Evolutionary conservation across 1,140 invertebrate species (phyloP).

Genomic region (Lordiphosa collinella): DNA sequence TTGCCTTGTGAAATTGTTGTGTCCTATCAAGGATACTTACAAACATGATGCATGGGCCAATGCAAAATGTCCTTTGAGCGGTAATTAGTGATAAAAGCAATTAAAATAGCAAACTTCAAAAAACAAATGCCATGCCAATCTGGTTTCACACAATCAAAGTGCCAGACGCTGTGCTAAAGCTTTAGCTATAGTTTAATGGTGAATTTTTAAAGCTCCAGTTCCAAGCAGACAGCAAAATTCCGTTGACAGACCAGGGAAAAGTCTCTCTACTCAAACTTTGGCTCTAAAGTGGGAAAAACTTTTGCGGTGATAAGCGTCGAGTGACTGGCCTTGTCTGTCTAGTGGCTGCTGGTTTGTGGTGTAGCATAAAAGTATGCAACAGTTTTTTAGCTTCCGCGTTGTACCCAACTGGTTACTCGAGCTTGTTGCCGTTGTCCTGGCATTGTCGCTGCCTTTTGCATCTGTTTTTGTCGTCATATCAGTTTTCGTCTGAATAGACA

Average conservation of each 20-base stretch:
- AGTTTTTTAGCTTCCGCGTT: constrained; percentile 55
- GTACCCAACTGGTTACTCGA: constrained; percentile 59
- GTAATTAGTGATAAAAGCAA: constrained; percentile 48
- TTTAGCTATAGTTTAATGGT: constrained; percentile 23
- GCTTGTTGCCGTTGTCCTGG: constrained; percentile 19
- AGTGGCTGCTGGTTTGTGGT: constrained; percentile 25
- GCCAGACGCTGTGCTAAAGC: background rate
- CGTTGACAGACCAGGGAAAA: constrained; percentile 53
- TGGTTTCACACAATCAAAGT: background rate
- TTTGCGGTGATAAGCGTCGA: constrained; percentile 68
- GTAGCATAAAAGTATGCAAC: constrained; percentile 56
- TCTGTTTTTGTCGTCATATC: constrained; percentile 61
- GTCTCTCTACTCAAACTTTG: constrained; percentile 22
- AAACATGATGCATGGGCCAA: background rate
- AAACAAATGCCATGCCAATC: constrained; percentile 9
- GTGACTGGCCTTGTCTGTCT: constrained; percentile 5
- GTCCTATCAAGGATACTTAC: background rate
- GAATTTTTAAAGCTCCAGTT: constrained; percentile 34
- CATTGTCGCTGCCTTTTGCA: constrained; percentile 21
- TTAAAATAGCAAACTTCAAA: constrained; percentile 21
- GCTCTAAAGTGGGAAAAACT: constrained; percentile 65
- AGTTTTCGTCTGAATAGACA: constrained; percentile 73
- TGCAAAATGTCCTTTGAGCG: constrained; percentile 8
- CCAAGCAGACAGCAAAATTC: constrained; percentile 34
- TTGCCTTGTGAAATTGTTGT: too few species aligned